phyloP scores from a whole-genome alignment of 2,888 invertebrate species.

The Polymixis flavicincta region DNA sequence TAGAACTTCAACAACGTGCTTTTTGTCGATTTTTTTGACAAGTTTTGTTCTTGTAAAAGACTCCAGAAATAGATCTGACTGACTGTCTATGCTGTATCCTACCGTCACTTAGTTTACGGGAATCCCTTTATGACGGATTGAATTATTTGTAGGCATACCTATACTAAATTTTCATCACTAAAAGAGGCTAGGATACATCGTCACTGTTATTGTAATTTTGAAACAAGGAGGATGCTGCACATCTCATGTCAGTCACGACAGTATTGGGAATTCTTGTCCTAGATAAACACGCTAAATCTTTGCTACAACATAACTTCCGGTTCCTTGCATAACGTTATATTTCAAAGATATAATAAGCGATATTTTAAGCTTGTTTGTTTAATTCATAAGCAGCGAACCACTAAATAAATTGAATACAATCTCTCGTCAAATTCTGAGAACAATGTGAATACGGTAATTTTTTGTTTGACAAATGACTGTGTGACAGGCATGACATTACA shows the following conservation, averaged over 20 bases:
- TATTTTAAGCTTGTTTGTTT: constrained; percentile 46
- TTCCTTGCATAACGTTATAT: constrained; percentile 34
- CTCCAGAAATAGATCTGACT: neutral
- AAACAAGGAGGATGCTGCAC: neutral
- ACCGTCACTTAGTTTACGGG: neutral
- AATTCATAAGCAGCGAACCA: constrained; percentile 42
- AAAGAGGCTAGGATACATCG: neutral
- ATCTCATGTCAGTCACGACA: neutral
- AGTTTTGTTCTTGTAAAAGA: neutral
- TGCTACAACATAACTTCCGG: constrained; percentile 2
- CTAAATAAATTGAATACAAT: constrained; percentile 28
- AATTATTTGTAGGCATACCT: neutral
- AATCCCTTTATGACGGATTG: neutral
- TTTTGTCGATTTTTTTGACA: no score
- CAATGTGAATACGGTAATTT: constrained; percentile 30
- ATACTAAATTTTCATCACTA: neutral
- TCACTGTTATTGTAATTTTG: neutral
- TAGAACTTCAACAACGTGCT: neutral
- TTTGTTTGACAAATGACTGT: constrained; percentile 3
- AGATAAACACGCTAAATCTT: neutral
- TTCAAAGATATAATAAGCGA: constrained; percentile 32
- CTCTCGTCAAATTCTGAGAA: constrained; percentile 27
- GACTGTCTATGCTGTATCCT: no score
- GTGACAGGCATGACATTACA: constrained; percentile 10
- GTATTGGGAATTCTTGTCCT: neutral